Conservation (phyloP, 2,888 invertebrate genomes). For the Andrena chrysosceles region DNA sequence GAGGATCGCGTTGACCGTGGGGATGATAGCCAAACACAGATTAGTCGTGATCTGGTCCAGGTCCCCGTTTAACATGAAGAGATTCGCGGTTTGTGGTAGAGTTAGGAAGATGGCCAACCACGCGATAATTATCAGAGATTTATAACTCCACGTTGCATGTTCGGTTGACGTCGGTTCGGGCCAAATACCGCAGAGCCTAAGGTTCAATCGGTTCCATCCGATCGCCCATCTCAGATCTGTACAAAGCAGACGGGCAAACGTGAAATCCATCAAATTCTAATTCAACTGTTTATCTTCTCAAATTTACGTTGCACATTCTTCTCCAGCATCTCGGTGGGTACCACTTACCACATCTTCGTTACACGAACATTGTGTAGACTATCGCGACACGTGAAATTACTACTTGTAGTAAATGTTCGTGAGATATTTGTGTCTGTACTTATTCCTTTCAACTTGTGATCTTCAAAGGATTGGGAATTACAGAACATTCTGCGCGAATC, state of each 20-base stretch:
- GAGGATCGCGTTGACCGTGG: conserved; percentile 25
- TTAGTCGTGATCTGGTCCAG: background rate
- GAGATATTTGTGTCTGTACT: no score
- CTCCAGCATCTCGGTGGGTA: no score
- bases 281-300: no score
- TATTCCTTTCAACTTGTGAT: no score
- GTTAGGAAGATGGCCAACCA: background rate
- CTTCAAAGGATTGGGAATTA: no score
- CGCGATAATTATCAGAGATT: background rate
- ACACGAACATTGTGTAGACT: no score
- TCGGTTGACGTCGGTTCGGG: background rate
- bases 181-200: background rate
- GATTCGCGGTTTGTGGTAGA: background rate
- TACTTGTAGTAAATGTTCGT: no score
- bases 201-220: conserved; percentile 20
- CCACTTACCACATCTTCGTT: no score
- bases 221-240: conserved; percentile 6
- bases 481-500: no score
- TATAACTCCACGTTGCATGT: background rate
- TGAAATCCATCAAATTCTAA: background rate
- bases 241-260: background rate
- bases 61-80: background rate
- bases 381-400: no score
- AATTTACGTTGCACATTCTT: no score
- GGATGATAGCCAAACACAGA: conserved; percentile 9